phyloP scores from a whole-genome alignment of 2,888 invertebrate species.

The Strigamia transsilvanica region DNA sequence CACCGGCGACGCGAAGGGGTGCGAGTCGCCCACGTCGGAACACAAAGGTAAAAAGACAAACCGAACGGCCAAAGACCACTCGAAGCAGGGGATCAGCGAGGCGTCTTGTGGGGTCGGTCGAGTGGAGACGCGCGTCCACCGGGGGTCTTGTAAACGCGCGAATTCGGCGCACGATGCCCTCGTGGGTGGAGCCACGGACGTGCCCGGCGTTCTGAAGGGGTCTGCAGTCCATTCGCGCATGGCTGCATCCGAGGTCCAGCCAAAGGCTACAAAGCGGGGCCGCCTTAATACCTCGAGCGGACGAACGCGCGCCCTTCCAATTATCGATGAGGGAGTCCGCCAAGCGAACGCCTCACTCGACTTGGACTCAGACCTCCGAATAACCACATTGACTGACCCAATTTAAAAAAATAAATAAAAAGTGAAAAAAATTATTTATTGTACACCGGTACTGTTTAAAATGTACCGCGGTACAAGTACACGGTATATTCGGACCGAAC shows the following conservation, averaged over 20 bases:
- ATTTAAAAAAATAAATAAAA: background rate
- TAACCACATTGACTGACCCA: too few relatives aligned
- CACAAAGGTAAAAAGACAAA: constrained; percentile 54
- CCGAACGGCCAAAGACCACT: background rate
- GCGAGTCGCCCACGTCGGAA: constrained; percentile 54
- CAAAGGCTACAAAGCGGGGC: constrained; percentile 44
- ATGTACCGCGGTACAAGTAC: too few relatives aligned
- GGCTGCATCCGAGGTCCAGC: constrained; percentile 32
- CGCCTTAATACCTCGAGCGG: constrained; percentile 44
- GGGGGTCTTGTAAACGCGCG: constrained; percentile 22
- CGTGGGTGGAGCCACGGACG: constrained; percentile 35
- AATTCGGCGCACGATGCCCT: constrained; percentile 44
- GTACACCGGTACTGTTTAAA: too few relatives aligned
- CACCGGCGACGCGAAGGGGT: constrained; percentile 53
- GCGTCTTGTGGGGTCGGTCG: constrained; percentile 30
- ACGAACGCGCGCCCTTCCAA: constrained; percentile 44
- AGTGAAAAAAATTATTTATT: too few relatives aligned
- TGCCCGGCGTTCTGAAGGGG: constrained; percentile 56
- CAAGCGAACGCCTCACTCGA: constrained; percentile 22
- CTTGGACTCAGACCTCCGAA: background rate
- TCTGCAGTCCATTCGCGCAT: constrained; percentile 54
- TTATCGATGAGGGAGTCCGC: constrained; percentile 33
- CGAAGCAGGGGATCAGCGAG: background rate
- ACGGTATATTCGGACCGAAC: too few relatives aligned
- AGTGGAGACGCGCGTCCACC: constrained; percentile 39